Percentiles rank a stretch among this genome's conserved stretches.
Evolutionary conservation across 2,113 vertebrate genomes (phyloP).

Genomic region (Entosphenus tridentatus): DNA sequence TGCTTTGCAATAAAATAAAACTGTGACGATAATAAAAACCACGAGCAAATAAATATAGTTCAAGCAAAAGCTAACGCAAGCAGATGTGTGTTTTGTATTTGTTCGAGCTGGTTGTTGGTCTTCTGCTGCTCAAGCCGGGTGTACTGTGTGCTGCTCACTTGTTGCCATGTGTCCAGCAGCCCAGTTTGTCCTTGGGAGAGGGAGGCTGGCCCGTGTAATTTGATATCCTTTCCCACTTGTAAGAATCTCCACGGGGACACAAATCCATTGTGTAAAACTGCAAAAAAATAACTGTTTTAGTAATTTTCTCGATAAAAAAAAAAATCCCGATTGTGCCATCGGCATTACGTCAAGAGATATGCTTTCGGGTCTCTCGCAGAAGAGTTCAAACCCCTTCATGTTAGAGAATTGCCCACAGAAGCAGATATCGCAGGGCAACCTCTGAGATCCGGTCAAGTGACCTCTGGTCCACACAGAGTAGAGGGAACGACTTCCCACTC

Average conservation of each 20-base stretch:
- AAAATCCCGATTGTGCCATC: neutral
- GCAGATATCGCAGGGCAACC: neutral
- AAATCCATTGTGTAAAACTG: constrained; percentile 72
- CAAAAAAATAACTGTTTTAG: constrained; percentile 12
- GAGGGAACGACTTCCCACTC: no score
- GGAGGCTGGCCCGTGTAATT: constrained; percentile 58
- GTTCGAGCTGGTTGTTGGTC: neutral
- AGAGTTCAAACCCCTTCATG: neutral
- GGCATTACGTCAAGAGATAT: neutral
- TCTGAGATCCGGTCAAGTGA: no score
- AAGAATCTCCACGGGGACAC: constrained; percentile 26
- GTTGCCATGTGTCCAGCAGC: constrained; percentile 78
- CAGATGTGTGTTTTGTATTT: neutral
- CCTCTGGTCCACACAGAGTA: no score
- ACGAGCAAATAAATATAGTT: no score
- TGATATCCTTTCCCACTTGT: constrained; percentile 64
- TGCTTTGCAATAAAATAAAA: no score
- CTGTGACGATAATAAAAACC: no score
- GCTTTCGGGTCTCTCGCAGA: neutral
- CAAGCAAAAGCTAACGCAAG: no score
- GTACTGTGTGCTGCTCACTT: constrained; percentile 27
- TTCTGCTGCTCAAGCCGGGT: neutral
- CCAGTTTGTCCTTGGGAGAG: constrained; percentile 79
- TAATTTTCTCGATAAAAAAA: neutral
- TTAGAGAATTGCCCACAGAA: constrained; percentile 1